Percentiles rank a stretch among this genome's conserved stretches.
These are phyloP conservation scores for Drosophila ironensis DNA, from an alignment of 1,140 invertebrate genomes.

Conservation along the genomic window DNA sequence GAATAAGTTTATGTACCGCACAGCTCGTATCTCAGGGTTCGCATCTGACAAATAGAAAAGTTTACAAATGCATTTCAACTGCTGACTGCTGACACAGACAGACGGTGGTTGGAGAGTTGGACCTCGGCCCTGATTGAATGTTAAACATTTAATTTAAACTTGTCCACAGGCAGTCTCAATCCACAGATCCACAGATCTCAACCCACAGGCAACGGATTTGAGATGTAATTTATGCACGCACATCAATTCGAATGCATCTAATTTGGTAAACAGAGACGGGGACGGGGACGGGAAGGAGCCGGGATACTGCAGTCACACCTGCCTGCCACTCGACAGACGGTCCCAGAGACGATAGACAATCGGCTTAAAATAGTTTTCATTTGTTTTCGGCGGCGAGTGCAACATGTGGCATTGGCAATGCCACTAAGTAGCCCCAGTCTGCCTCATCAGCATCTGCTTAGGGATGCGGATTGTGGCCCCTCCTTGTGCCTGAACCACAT, in stretches of 20 bases:
- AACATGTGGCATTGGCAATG: constrained; percentile 77
- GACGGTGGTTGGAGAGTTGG: constrained; percentile 28
- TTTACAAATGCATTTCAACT: constrained; percentile 72
- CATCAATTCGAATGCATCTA: constrained; percentile 78
- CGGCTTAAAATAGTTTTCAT: constrained; percentile 77
- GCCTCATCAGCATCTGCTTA: constrained; percentile 37
- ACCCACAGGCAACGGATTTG: constrained; percentile 20
- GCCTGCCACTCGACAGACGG: constrained; percentile 24
- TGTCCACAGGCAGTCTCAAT: constrained; percentile 38
- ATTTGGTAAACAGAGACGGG: constrained; percentile 66
- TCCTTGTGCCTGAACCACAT: constrained; percentile 9
- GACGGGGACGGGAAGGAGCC: neutral
- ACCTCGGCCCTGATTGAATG: constrained; percentile 66
- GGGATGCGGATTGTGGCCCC: no score
- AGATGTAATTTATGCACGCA: constrained; percentile 76
- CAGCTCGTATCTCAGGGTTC: constrained; percentile 13
- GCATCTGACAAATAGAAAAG: constrained; percentile 69
- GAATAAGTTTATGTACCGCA: constrained; percentile 20
- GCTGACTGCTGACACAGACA: constrained; percentile 51
- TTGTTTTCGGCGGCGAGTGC: constrained; percentile 58
- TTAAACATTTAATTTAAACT: constrained; percentile 80
- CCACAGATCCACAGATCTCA: constrained; percentile 3
- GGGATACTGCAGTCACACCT: constrained; percentile 23
- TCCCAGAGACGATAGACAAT: no score
- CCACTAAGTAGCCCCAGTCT: constrained; percentile 61